A percentile compares a stretch with the other conserved stretches of the same genome.
Conservation (phyloP, 2,797 vertebrate species). For the Eulemur rubriventer region DNA sequence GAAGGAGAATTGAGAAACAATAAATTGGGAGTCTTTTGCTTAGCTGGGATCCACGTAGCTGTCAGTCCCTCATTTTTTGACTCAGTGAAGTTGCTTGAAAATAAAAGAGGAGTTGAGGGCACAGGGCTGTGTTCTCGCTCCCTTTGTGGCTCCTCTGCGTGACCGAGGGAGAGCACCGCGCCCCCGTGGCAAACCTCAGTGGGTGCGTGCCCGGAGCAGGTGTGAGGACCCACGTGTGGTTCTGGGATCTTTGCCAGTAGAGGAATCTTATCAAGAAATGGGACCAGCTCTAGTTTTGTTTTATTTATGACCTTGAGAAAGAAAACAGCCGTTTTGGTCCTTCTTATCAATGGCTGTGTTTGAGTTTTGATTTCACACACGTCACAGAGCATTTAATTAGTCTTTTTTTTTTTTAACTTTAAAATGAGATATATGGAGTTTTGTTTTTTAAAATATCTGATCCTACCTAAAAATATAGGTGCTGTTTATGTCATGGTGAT, state of each 20-base stretch:
- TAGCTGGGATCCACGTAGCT: conserved; percentile 35
- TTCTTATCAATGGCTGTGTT: not conserved
- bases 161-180: not conserved
- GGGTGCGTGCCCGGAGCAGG: not conserved
- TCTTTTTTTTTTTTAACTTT: not conserved
- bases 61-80: not conserved
- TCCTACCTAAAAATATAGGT: not conserved
- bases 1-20: conserved; percentile 30
- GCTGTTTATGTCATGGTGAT: not conserved
- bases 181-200: not conserved
- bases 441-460: not conserved
- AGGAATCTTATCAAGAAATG: not conserved
- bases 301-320: conserved; percentile 22
- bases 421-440: not conserved
- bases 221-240: not conserved
- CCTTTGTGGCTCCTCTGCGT: not conserved
- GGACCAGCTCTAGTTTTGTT: not conserved
- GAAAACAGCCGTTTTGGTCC: conserved; percentile 24
- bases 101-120: not conserved
- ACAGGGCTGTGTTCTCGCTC: not conserved
- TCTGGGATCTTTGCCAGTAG: not conserved
- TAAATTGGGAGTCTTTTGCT: conserved; percentile 21
- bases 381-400: not conserved
- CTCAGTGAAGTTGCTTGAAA: conserved; percentile 3
- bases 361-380: conserved; percentile 11